Conservation (phyloP, 2,888 invertebrate species). For the Scaptomyza flava region DNA sequence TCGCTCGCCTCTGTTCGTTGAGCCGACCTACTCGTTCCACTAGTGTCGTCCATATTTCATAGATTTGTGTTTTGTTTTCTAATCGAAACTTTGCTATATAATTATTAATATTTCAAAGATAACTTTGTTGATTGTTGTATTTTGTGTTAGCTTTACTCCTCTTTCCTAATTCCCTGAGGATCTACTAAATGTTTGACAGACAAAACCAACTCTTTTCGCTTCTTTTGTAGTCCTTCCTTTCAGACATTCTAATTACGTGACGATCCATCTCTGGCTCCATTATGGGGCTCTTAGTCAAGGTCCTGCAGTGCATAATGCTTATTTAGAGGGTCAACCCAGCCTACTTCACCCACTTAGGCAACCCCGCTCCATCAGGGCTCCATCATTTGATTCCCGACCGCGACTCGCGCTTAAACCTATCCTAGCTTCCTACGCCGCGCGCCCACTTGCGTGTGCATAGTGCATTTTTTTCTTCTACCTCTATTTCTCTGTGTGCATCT, state of each 20-base stretch:
- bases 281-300: constrained; percentile 48
- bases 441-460: constrained; percentile 7
- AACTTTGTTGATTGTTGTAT: constrained; percentile 5
- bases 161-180: too few species aligned
- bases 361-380: not conserved
- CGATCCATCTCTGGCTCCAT: constrained; percentile 44
- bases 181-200: too few species aligned
- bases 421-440: not conserved
- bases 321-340: constrained; percentile 50
- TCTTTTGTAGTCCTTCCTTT: not conserved
- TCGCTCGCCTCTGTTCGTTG: constrained; percentile 28
- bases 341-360: not conserved
- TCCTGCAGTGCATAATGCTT: constrained; percentile 63
- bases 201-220: too few species aligned
- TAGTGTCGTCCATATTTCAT: constrained; percentile 30
- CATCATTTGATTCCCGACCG: not conserved
- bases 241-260: constrained; percentile 42
- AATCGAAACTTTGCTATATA: constrained; percentile 2
- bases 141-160: not conserved
- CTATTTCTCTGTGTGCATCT: not conserved
- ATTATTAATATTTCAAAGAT: not conserved
- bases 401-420: constrained; percentile 3
- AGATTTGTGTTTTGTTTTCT: constrained; percentile 19
- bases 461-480: constrained; percentile 18
- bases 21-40: constrained; percentile 27